Base-by-base conservation (phyloP, 2,113 vertebrate species). In the Sphyrna mokarran region DNA sequence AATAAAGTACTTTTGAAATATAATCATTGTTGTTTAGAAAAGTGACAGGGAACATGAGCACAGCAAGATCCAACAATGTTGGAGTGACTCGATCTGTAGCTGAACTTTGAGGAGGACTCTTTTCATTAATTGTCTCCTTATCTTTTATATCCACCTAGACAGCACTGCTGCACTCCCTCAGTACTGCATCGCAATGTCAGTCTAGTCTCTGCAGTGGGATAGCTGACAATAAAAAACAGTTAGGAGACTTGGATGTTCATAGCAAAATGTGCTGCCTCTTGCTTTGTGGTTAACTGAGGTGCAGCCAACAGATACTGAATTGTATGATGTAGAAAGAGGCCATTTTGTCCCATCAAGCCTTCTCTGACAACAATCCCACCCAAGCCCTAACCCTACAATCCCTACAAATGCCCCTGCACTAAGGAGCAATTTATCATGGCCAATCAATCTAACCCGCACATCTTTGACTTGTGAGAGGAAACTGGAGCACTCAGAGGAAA, bases 1-100 rank as follows among this genome's bases (percentile, higher is more conserved):
- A 83, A 83, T 83, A 43, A 83, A 83, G 80, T 83, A 40, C 78
- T 83, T 83, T 83, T 83, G 78, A 83, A 80, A n/a, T 80, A 29
- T 80, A 80, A 29, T n/a, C 13, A 14, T 33, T 80, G 70, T 29
- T 72, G 23, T 72, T 68, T 26, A 72, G 26, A 72, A 26, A 72
- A 72, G 78, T 40, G 78, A 10, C 11, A n/a, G 33, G 10, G 0
- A 80, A 80, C 37, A 13, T 18, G n/a, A 18, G n/a, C 13, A 5
- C n/a, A 80, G n/a, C n/a, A 80, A 37, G 78, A 5, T 18, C n/a
- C n/a, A 16, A 76, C 26, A 76, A 76, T 76, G 72, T 76, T 1
- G 33, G 6, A 29, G 29, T 33, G 29, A 33, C 72, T 29, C 0
- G 72, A 72, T 33, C 72, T 33, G 72, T 33, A 9, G 33, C 10